Evolutionary conservation across 2,888 invertebrate genomes (phyloP).

Genomic region (Melieria picta): DNA sequence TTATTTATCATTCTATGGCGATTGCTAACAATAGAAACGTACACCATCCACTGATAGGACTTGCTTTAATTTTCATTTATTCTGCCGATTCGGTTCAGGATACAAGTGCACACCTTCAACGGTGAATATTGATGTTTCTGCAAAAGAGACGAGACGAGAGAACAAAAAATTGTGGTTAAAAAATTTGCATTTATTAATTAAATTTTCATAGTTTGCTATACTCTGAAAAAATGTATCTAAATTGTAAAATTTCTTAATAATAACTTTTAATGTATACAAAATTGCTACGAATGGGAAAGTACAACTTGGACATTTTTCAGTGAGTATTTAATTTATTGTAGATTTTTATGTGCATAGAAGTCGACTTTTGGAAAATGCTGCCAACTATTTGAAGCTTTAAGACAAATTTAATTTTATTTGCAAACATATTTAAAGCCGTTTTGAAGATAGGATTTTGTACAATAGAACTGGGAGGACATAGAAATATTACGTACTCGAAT

Average conservation of each 20-base stretch:
- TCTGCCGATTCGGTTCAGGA: conserved; percentile 75
- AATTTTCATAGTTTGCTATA: not conserved
- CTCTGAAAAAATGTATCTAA: not conserved
- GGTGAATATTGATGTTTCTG: conserved; percentile 95
- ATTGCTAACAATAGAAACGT: conserved; percentile 66
- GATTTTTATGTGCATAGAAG: no score
- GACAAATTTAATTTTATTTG: not conserved
- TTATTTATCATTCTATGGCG: conserved; percentile 46
- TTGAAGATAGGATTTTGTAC: not conserved
- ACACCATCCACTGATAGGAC: conserved; percentile 66
- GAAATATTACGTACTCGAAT: no score
- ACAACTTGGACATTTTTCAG: no score
- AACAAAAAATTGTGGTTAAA: not conserved
- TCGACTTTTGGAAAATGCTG: not conserved
- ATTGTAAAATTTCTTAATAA: not conserved
- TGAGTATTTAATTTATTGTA: no score
- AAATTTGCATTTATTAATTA: no score
- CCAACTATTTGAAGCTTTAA: not conserved
- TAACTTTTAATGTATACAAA: not conserved
- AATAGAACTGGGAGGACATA: not conserved
- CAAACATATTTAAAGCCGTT: not conserved
- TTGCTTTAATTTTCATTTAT: conserved; percentile 68
- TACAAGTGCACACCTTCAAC: conserved; percentile 90
- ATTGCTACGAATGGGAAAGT: not conserved
- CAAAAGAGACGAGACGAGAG: conserved; percentile 63